These are phyloP conservation scores for Heterotilapia buettikoferi DNA, from an alignment of 2,113 vertebrate genomes.

Conservation along the genomic window DNA sequence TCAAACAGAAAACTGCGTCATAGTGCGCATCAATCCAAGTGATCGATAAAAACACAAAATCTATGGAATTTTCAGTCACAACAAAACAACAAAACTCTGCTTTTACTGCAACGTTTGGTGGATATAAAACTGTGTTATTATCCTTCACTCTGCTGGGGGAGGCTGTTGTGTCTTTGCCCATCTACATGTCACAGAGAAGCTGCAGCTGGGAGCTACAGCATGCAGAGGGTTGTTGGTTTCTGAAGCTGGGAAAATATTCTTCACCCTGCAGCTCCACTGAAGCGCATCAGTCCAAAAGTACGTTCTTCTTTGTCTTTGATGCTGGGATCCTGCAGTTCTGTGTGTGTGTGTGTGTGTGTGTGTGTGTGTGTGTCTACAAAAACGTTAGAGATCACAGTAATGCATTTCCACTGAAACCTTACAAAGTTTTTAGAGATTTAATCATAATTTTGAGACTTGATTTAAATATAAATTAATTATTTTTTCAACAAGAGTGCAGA, in stretches of 20 bases:
- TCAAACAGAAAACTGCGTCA: background rate
- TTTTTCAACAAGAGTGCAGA: background rate
- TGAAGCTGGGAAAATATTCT: background rate
- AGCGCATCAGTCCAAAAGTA: background rate
- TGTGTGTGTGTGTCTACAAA: rapidly evolving
- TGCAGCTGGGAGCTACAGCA: background rate
- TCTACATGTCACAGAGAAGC: background rate
- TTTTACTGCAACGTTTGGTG: background rate
- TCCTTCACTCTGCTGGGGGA: background rate
- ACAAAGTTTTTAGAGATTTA: background rate
- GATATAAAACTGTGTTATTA: background rate
- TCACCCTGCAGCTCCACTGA: background rate
- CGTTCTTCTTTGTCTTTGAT: background rate
- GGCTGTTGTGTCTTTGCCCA: background rate
- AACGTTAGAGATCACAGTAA: background rate
- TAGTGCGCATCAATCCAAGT: background rate
- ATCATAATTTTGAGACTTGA: background rate
- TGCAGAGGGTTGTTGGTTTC: background rate
- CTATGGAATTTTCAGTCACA: background rate
- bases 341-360: background rate
- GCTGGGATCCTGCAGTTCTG: background rate
- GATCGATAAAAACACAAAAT: background rate
- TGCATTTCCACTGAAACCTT: background rate
- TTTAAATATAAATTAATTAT: background rate
- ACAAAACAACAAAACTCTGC: background rate